Evolutionary conservation across 1,140 invertebrate species (phyloP), one percentile per base, ranked within the genome.

Genomic region (Drosophila varians): DNA sequence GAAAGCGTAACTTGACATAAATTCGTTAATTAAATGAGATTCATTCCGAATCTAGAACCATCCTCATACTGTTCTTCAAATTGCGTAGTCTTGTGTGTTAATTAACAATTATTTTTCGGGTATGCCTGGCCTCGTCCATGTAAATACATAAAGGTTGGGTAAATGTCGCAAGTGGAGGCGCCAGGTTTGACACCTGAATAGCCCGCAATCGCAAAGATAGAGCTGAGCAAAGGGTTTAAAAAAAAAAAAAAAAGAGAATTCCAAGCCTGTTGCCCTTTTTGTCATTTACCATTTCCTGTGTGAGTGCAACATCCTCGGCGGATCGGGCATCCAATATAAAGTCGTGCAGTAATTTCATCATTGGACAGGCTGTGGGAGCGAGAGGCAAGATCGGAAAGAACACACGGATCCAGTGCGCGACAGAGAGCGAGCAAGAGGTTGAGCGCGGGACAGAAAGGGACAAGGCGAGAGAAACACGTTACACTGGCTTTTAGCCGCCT

Each of bases 311-410:
- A 78, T 90, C 89, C 76, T 90, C 89, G 48, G 76, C 79, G 42
- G 74, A 77, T 53, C 86, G 76, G 56, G 89, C 64, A 60, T 90
- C 77, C 74, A 90, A 83, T 60, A 90, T 88, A 42, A 90, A 89
- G 66, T 90, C 89, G 62, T 90, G 79, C 45, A 90, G 79, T 77
- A 90, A 78, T 89, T 90, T 90, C 89, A 90, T 90, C 86, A 90
- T 90, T 68, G 64, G 64, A 34, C 38, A 43, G 86, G 65, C 70
- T 64, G 57, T 36, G 65, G 43, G 73, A 73, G 57, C 65, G 56
- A 56, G 48, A 51, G 49, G 45, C 16, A 18, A 28, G 21, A 77
- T 46, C 60, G 36, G 38, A 52, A 64, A 75, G 75, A 73, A 74
- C 53, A 71, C 53, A 66, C 43, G 72, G 69, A 74, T 71, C 62